Evolutionary conservation across 2,888 invertebrate genomes (phyloP), one percentile per base, ranked within the genome.

Genomic region (Parapristionchus giblindavisi): DNA sequence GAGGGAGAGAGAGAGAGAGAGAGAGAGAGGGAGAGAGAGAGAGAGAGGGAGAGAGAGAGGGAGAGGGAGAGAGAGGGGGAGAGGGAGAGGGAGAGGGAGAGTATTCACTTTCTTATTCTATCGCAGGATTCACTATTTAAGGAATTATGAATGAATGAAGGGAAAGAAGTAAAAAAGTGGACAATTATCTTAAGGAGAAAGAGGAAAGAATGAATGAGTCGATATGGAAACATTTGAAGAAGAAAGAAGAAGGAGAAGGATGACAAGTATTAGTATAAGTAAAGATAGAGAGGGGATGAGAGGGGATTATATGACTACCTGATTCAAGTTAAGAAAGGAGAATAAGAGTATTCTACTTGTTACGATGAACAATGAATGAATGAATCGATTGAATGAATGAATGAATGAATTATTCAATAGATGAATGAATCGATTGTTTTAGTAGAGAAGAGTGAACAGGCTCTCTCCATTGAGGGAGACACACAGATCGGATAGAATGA

Each of bases 391-490:
- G 48, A 48, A 48, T 48, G 48, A 48, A 48, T 48, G 48, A 48
- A 48, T 11, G 11, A 48, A 21, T 14, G 48, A 21, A 21, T 14
- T 48, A 21, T 11, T 14, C 11, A 48, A 21, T 14, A n/a, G n/a
- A n/a, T n/a, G n/a, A n/a, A n/a, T n/a, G 27, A 65, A 68, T 68
- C 68, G 51, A 68, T 68, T 68, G 68, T 68, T 68, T 52, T 29
- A 68, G 61, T 24, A 52, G n/a, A 52, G 63, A 21, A 32, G 63
- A 68, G 43, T 52, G 68, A 68, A 68, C 68, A 68, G 52, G 68
- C 68, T 27, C 38, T 48, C 48, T 34, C 68, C 24, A 65, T 52
- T 68, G 51, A 68, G 36, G 34, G 52, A 52, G 32, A 51, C 48
- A 24, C 66, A 48, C 52, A 34, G 40, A 66, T 43, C n/a, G 43